Base-by-base conservation (phyloP, 2,888 invertebrate genomes). In the Entomobrya proxima region DNA sequence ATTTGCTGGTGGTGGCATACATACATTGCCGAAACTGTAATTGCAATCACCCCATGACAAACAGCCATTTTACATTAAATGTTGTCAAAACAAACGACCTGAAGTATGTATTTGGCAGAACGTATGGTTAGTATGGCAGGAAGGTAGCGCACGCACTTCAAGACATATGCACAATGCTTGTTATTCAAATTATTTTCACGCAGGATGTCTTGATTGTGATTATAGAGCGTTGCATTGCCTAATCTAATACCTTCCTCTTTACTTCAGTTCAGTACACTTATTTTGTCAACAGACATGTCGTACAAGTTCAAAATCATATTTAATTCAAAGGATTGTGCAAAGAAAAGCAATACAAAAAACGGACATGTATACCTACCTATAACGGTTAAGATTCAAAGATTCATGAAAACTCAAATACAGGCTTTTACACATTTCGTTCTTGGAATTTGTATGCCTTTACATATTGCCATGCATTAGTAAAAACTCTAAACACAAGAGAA, bases 1-100 rank as follows among this genome's bases (percentile, higher is more conserved):
- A n/a, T n/a, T n/a, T n/a, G n/a, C n/a, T n/a, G n/a, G n/a, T n/a
- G n/a, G n/a, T n/a, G n/a, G 44, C 69, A 44, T 27, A 69, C 24
- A 61, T 30, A 61, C 47, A 64, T 64, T 77, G 61, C 61, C 40
- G 67, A 79, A 21, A 67, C 35, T 64, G 61, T 80, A 80, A 80
- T 80, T 80, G 80, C 80, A 72, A 80, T 52, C 79, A 52, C 79
- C 67, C 80, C 80, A 80, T 80, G 80, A 80, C 80, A 80, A 80
- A 80, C 80, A 80, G 72, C 80, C 64, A 37, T 80, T 72, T 72
- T 58, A 55, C 80, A 80, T 80, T 80, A 80, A 80, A 80, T 55
- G 80, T 72, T 80, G 80, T 80, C 80, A 80, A 80, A 80, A 40
- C 32, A 79, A 27, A 35, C 47, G 72, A 80, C 72, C 40, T 44